Percentiles rank a stretch among this genome's conserved stretches.
phyloP scores from a whole-genome alignment of 1,140 invertebrate genomes.

The Cyrtorhinus lividipennis region DNA sequence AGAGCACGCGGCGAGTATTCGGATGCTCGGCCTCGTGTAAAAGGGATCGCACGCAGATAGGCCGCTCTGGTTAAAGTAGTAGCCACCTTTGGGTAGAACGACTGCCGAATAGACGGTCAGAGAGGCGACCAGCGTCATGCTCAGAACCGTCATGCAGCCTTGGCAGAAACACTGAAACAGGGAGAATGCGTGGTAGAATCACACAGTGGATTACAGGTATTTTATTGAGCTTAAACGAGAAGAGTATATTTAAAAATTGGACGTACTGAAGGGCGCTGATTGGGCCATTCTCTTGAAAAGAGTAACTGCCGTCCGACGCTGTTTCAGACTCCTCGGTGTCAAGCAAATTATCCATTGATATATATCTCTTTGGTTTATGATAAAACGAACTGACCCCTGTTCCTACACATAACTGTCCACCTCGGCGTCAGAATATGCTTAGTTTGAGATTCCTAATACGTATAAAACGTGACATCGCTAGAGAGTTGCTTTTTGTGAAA shows the following conservation, averaged over 20 bases:
- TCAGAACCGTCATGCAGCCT: slow-evolving; percentile 66
- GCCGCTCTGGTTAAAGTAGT: slow-evolving; percentile 71
- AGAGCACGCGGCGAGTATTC: slow-evolving; percentile 65
- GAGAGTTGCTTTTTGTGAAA: too few species aligned
- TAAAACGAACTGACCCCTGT: too few species aligned
- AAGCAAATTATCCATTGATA: too few species aligned
- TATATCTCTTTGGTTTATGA: too few species aligned
- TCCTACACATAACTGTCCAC: too few species aligned
- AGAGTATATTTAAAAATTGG: not conserved
- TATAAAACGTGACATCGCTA: too few species aligned
- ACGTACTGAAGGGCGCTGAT: not conserved
- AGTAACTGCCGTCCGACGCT: too few species aligned
- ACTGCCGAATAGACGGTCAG: slow-evolving; percentile 62
- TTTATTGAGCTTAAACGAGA: too few species aligned
- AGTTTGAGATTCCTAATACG: too few species aligned
- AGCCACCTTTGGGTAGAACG: slow-evolving; percentile 61
- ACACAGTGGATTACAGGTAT: slow-evolving; percentile 1
- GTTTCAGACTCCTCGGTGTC: too few species aligned
- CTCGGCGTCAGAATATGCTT: too few species aligned
- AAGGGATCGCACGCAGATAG: slow-evolving; percentile 74
- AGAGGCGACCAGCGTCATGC: slow-evolving; percentile 64
- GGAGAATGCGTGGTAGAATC: too few species aligned
- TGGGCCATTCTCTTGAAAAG: not conserved
- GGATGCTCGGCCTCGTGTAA: slow-evolving; percentile 53
- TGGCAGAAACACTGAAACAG: slow-evolving; percentile 33